Conservation (phyloP, 1,140 invertebrate species). For the Leptopilina clavipes region DNA sequence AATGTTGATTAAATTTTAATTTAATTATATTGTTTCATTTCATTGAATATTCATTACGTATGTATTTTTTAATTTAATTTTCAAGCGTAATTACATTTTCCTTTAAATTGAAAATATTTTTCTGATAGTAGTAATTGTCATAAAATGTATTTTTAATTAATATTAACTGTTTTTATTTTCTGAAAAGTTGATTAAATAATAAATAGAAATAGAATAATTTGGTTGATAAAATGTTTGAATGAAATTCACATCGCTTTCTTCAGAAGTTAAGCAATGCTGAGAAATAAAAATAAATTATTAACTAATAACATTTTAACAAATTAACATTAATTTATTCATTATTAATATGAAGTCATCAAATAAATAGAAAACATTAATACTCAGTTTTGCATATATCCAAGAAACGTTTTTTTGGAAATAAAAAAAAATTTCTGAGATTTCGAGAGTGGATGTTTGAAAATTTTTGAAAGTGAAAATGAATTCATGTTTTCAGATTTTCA, state of each 20-base stretch:
- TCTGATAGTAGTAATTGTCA: no score
- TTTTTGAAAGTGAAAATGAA: slow-evolving; percentile 22
- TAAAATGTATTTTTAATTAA: no score
- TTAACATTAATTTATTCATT: no score
- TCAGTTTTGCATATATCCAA: not conserved
- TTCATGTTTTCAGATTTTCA: slow-evolving; percentile 42
- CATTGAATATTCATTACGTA: no score
- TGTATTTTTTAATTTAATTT: no score
- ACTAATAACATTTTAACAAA: no score
- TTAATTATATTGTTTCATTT: no score
- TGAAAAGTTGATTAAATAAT: not conserved
- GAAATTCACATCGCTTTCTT: slow-evolving; percentile 10
- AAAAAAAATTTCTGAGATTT: not conserved
- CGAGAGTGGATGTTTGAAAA: slow-evolving; percentile 7
- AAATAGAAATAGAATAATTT: not conserved
- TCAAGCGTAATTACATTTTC: no score
- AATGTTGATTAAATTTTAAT: no score
- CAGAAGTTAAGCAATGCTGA: not conserved
- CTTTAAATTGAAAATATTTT: no score
- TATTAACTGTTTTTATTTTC: not conserved
- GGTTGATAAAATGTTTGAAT: not conserved
- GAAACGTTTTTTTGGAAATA: not conserved
- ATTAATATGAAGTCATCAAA: no score
- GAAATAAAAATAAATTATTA: not conserved
- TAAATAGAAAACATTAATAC: not conserved